Percentiles rank a stretch among this genome's conserved stretches.
Conservation (phyloP, 2,888 invertebrate genomes). For the Leistus spinibarbis region DNA sequence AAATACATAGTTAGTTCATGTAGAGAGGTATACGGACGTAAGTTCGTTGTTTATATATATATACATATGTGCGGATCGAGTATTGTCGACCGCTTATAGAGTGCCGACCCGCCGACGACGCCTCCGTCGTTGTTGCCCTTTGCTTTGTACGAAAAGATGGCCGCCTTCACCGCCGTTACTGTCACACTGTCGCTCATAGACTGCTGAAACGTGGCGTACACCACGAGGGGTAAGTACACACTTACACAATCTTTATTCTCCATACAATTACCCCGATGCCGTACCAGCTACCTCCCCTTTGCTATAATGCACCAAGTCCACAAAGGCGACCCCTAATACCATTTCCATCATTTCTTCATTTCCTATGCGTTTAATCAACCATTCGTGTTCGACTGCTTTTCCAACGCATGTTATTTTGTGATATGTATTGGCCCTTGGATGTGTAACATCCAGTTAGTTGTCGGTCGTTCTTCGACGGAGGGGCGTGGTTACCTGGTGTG, state of each 20-base stretch:
- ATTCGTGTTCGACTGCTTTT: not conserved
- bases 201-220: conserved; percentile 14
- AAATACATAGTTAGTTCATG: not conserved
- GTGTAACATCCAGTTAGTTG: not conserved
- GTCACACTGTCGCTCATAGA: conserved; percentile 17
- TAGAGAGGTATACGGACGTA: not conserved
- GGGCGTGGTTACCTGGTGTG: not conserved
- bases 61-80: not conserved
- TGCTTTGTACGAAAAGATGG: conserved; percentile 50
- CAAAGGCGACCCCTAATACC: no score
- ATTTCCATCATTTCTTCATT: no score
- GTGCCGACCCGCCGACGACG: not conserved
- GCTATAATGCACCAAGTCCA: not conserved
- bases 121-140: not conserved
- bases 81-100: not conserved
- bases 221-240: conserved; percentile 19
- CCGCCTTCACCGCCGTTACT: conserved; percentile 51
- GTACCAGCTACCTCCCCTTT: not conserved
- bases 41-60: not conserved
- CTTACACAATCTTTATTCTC: not conserved
- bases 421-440: not conserved
- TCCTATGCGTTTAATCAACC: not conserved
- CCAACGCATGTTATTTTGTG: not conserved
- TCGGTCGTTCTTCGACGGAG: not conserved
- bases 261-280: not conserved